A percentile compares a stretch with the other conserved stretches of the same genome.
Conservation (phyloP, 1,140 invertebrate genomes). For the Oryctes rhinoceros region DNA sequence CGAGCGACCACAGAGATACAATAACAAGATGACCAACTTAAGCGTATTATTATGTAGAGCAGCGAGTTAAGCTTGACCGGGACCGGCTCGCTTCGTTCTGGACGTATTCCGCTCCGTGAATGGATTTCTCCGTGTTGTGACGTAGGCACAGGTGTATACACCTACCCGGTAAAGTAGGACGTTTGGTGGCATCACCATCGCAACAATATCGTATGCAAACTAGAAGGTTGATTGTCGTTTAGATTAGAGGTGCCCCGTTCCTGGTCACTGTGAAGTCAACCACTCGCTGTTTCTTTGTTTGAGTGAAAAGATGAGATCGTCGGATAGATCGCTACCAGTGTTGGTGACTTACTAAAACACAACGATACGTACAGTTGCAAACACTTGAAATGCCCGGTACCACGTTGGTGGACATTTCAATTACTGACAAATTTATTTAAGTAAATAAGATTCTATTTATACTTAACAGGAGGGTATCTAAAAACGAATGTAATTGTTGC, state of each 20-base stretch:
- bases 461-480: no score
- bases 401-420: no score
- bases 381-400: no score
- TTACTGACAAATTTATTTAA: no score
- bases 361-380: neutral
- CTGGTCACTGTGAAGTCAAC: slow-evolving; percentile 36
- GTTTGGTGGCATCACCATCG: slow-evolving; percentile 29
- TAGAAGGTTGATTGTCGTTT: slow-evolving; percentile 40
- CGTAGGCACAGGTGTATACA: slow-evolving; percentile 11
- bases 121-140: slow-evolving; percentile 1
- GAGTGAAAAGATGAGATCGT: slow-evolving; percentile 24
- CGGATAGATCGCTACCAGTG: slow-evolving; percentile 33
- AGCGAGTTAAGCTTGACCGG: neutral
- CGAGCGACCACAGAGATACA: slow-evolving; percentile 15
- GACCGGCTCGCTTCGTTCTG: no score
- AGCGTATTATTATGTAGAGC: slow-evolving; percentile 41
- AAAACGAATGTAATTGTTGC: no score
- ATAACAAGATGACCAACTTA: slow-evolving; percentile 42
- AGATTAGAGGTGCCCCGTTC: slow-evolving; percentile 20
- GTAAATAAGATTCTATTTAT: no score
- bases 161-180: neutral
- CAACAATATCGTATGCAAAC: slow-evolving; percentile 40
- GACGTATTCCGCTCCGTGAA: no score
- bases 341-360: slow-evolving; percentile 31
- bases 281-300: slow-evolving; percentile 41